Base-by-base conservation (phyloP, 92 coral and sea anemone genomes). In the Ricordea florida region DNA sequence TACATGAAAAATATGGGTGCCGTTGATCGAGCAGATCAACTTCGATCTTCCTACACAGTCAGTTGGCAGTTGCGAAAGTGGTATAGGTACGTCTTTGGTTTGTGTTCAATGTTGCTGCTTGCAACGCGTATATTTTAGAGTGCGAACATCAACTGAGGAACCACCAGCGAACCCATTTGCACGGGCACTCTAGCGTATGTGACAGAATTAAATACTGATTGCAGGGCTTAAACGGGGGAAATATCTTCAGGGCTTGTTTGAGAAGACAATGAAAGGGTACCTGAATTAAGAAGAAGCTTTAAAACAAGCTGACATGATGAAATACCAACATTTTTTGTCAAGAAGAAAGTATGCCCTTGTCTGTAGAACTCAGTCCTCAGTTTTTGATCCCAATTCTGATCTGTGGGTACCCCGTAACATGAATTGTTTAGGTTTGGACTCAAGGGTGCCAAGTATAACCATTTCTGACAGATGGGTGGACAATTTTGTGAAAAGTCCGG, bases 381-480 rank as follows among this genome's bases (percentile, higher is more conserved):
- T 29, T 21, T 62, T 62, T 62, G 23, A 62, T 62, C 32, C 20
- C 10, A 25, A 21, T 23, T 21, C 31, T 37, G 51, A 62, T 6
- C 17, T 62, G 6, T 38, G 49, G 21, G 35, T 62, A 11, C 68
- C 68, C 24, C 23, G 62, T 14, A 55, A 55, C 40, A 14, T 55
- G 38, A 28, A 55, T 29, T 55, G 40, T 14, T 28, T 55, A 6
- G 62, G 62, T 28, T 14, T 55, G 40, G 40, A 55, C 24, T 28
- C 32, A 4, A 55, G 62, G 40, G 40, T 29, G 7, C 62, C 62
- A 15, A 8, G 25, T 30, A 15, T 30, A 57, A 17, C 26, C 18
- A 57, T 30, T 57, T 51, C 58, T 51, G 63, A 57, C 25, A 57
- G 20, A n/a, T 27, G 6, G 42, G 63, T 57, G 42, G 62, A 55